Evolutionary conservation across 2,888 invertebrate genomes (phyloP).

Genomic region (Apamea sordens): DNA sequence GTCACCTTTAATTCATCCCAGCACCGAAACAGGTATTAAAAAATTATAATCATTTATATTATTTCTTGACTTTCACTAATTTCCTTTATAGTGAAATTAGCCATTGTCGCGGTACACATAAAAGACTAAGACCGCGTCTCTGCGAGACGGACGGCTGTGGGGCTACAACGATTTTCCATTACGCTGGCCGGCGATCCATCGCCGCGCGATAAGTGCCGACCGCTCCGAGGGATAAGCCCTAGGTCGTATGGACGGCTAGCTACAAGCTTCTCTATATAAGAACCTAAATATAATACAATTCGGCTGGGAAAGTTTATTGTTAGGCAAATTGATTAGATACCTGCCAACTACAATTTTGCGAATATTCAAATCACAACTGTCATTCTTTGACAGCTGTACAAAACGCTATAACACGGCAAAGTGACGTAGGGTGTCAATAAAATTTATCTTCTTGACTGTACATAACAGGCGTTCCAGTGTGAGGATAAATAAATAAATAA

Average conservation of each 20-base stretch:
- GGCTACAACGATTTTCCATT: slow-evolving; percentile 80
- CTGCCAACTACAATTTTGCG: neutral
- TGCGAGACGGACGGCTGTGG: slow-evolving; percentile 54
- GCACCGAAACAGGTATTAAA: neutral
- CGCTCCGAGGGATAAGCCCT: slow-evolving; percentile 59
- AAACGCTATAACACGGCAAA: neutral
- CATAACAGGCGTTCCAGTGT: no score
- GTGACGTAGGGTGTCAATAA: neutral
- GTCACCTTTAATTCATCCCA: neutral
- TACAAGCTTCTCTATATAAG: neutral
- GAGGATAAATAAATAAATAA: no score
- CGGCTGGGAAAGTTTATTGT: neutral
- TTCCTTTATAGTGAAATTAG: slow-evolving; percentile 14
- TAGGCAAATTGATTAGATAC: neutral
- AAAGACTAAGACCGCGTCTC: slow-evolving; percentile 45
- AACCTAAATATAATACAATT: neutral
- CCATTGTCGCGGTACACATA: slow-evolving; percentile 32
- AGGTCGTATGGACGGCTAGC: slow-evolving; percentile 23
- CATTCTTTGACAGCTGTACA: neutral
- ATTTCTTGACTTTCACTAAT: neutral
- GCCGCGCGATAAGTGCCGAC: slow-evolving; percentile 66
- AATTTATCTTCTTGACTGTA: neutral
- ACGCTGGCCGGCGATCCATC: slow-evolving; percentile 69
- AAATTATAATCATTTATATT: slow-evolving; percentile 6
- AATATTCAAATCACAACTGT: neutral